A percentile compares a stretch with the other conserved stretches of the same genome.
Evolutionary conservation across 2,888 invertebrate genomes (phyloP).

Genomic region (Salpingus planirostris): DNA sequence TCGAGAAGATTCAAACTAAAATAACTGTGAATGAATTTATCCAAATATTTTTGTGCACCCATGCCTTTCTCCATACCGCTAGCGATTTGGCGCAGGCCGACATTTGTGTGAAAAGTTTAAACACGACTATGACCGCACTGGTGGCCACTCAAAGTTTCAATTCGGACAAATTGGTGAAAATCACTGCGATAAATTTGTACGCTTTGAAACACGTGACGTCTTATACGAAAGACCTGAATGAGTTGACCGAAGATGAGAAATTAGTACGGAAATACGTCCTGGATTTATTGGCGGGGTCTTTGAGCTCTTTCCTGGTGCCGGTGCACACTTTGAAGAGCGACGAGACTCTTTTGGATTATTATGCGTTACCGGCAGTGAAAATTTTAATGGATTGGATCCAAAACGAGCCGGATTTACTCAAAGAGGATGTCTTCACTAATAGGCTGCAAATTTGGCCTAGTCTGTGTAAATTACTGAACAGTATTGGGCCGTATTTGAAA

Average conservation of each 20-base stretch:
- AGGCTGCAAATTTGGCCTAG: constrained; percentile 71
- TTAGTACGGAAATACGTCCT: constrained; percentile 50
- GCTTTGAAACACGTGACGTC: constrained; percentile 54
- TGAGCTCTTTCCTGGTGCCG: constrained; percentile 61
- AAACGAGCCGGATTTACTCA: constrained; percentile 46
- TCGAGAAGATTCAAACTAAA: constrained; percentile 48
- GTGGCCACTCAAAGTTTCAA: constrained; percentile 72
- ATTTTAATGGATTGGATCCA: constrained; percentile 66
- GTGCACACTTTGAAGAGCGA: constrained; percentile 60
- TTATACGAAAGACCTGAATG: constrained; percentile 38
- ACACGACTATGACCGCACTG: constrained; percentile 62
- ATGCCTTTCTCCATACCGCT: constrained; percentile 47
- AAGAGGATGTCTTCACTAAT: constrained; percentile 47
- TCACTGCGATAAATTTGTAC: constrained; percentile 69
- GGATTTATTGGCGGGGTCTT: constrained; percentile 54
- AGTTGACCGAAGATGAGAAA: constrained; percentile 51
- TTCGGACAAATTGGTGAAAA: constrained; percentile 64
- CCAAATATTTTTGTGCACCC: constrained; percentile 53
- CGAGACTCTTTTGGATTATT: constrained; percentile 51
- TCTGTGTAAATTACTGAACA: constrained; percentile 64
- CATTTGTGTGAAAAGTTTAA: constrained; percentile 54
- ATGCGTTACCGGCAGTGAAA: constrained; percentile 67
- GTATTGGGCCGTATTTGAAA: constrained; percentile 46
- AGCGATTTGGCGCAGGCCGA: constrained; percentile 53
- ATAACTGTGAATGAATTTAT: constrained; percentile 52